Evolutionary conservation across 2,888 invertebrate species (phyloP), one percentile per base, ranked within the genome.

Genomic region (Drosophila paucipuncta): DNA sequence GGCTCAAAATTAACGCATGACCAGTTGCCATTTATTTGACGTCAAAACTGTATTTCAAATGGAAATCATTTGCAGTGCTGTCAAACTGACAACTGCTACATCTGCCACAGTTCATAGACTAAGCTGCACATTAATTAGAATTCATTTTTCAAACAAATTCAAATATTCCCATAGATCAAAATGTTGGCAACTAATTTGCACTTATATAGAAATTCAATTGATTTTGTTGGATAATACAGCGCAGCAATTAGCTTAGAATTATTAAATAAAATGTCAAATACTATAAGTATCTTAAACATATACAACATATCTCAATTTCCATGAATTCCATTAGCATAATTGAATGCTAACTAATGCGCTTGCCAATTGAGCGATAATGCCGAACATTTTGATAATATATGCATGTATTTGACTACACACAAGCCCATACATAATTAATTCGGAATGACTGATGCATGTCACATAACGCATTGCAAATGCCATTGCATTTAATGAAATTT

Each of bases 301-400:
- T 53, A 47, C 59, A 52, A 47, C 59, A 76, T 65, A 61, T 55
- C 52, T 18, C 63, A 65, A 76, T 61, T 66, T 73, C 35, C 76
- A 80, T 65, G 68, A 54, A 80, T 69, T 49, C 25, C 47, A 78
- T 78, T 78, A 68, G 76, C 80, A 71, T 79, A 75, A 79, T 79
- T 75, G 53, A 22, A 64, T 37, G 35, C 53, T 54, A 65, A 68
- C 62, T 75, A 73, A 67, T 72, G 66, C 57, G 47, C 49, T 65
- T 76, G 73, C 69, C 73, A 84, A 78, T 73, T 62, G 71, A 55
- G 43, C 70, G 54, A 78, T 71, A 81, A 78, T 78, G 54, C 35
- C 57, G 53, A 60, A 74, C 58, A 80, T 62, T 65, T 58, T 62
- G 37, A 61, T 62, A 31, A 65, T 37, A 60, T n/a, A 47, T 47